Conservation (phyloP, 2,113 vertebrate genomes). For the Sorex araneus region DNA sequence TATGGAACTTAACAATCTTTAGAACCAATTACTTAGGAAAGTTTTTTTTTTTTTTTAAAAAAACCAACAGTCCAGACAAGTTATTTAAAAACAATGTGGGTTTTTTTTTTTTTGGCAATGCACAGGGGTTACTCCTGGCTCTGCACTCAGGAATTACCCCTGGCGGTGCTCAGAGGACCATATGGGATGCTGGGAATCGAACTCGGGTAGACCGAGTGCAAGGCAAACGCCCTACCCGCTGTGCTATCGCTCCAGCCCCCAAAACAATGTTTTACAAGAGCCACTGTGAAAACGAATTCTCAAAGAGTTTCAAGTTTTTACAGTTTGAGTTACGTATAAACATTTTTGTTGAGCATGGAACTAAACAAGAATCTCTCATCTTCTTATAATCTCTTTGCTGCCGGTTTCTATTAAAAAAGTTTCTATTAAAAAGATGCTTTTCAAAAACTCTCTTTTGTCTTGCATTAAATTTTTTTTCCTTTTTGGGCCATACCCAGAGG, state of each 20-base stretch:
- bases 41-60: background rate
- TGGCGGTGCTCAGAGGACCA: too few species aligned
- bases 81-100: background rate
- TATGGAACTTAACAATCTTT: background rate
- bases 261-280: too few species aligned
- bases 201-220: too few species aligned
- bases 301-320: background rate
- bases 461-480: too few species aligned
- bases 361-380: background rate
- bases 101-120: too few species aligned
- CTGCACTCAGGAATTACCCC: too few species aligned
- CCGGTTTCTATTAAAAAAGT: background rate
- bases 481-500: too few species aligned
- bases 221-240: too few species aligned
- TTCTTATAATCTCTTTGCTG: background rate
- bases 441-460: conserved; percentile 10
- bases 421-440: conserved; percentile 18
- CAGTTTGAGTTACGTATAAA: background rate
- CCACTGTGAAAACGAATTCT: background rate
- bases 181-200: too few species aligned
- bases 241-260: too few species aligned
- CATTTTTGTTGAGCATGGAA: background rate
- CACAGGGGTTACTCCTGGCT: too few species aligned
- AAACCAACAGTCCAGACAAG: background rate
- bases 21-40: conserved; percentile 21